These are phyloP conservation scores for Temnopleurus reevesii DNA, from an alignment of 53 echinoderm and acorn worm genomes.

Conservation along the genomic window DNA sequence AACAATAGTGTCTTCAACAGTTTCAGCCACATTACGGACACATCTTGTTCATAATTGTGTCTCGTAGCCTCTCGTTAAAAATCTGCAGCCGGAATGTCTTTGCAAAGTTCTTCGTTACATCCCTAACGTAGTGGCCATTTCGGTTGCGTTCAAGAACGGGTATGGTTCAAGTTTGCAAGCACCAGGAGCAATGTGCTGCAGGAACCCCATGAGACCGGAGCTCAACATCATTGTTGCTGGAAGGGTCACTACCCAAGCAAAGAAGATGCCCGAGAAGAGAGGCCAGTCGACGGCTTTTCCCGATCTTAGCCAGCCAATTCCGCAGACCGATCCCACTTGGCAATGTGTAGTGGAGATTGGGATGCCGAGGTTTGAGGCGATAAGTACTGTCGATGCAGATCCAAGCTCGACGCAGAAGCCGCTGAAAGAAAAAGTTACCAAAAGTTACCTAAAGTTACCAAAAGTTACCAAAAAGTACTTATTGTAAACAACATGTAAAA, in stretches of 20 bases:
- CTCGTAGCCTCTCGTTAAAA: too few relatives aligned
- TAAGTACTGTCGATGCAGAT: constrained; percentile 67
- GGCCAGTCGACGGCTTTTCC: constrained; percentile 67
- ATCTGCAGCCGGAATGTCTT: too few relatives aligned
- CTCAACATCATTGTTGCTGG: constrained; percentile 70
- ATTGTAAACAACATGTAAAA: too few relatives aligned
- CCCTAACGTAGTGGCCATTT: not conserved
- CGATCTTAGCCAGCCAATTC: constrained; percentile 68
- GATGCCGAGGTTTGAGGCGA: constrained; percentile 77
- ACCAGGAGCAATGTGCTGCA: constrained; percentile 59
- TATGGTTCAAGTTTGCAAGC: constrained; percentile 38
- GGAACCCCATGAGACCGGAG: constrained; percentile 72
- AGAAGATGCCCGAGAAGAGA: constrained; percentile 70
- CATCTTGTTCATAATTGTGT: too few relatives aligned
- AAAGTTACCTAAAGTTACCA: too few relatives aligned
- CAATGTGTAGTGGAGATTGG: constrained; percentile 87
- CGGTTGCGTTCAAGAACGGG: constrained; percentile 6
- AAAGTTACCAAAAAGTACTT: too few relatives aligned
- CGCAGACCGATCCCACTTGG: constrained; percentile 75
- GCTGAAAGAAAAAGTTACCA: constrained; percentile 55
- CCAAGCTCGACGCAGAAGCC: constrained; percentile 86
- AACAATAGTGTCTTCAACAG: too few relatives aligned
- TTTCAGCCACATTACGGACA: too few relatives aligned
- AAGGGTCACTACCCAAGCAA: constrained; percentile 81
- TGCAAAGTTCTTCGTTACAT: not conserved